A percentile compares a stretch with the other conserved stretches of the same genome.
phyloP scores from a whole-genome alignment of 1,140 invertebrate genomes.

The Grapholita molesta region DNA sequence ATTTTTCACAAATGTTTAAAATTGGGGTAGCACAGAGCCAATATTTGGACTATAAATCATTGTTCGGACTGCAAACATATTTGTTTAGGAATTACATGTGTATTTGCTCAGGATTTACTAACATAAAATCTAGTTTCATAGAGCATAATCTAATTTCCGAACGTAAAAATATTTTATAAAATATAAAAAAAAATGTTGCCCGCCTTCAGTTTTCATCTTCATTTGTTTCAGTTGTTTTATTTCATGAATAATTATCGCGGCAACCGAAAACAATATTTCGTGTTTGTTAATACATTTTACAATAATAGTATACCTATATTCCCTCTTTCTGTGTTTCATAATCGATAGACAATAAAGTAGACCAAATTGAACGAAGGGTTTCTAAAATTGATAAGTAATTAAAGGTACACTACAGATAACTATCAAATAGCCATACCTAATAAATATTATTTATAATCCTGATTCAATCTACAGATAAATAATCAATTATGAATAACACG shows the following conservation, averaged over 20 bases:
- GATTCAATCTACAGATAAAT: background rate
- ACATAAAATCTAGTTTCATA: background rate
- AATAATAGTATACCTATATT: too few relatives aligned
- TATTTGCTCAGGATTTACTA: background rate
- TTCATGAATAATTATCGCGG: too few relatives aligned
- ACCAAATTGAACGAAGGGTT: background rate
- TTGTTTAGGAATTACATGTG: background rate
- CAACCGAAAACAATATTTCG: too few relatives aligned
- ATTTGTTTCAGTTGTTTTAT: too few relatives aligned
- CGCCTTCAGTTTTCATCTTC: too few relatives aligned
- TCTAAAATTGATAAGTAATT: background rate
- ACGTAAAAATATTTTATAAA: too few relatives aligned
- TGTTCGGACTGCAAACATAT: background rate
- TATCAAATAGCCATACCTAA: background rate
- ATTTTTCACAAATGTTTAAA: background rate
- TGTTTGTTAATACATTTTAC: too few relatives aligned
- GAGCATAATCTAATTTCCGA: background rate
- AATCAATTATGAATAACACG: background rate
- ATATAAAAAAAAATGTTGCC: too few relatives aligned
- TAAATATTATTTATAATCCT: background rate
- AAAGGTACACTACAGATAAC: background rate
- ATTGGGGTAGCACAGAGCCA: background rate
- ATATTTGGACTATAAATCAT: slow-evolving; percentile 6
- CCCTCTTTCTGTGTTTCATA: too few relatives aligned
- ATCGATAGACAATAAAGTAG: background rate